Evolutionary conservation across 2,113 vertebrate genomes (phyloP), one percentile per base, ranked within the genome.

Genomic region (Platysternon megacephalum): DNA sequence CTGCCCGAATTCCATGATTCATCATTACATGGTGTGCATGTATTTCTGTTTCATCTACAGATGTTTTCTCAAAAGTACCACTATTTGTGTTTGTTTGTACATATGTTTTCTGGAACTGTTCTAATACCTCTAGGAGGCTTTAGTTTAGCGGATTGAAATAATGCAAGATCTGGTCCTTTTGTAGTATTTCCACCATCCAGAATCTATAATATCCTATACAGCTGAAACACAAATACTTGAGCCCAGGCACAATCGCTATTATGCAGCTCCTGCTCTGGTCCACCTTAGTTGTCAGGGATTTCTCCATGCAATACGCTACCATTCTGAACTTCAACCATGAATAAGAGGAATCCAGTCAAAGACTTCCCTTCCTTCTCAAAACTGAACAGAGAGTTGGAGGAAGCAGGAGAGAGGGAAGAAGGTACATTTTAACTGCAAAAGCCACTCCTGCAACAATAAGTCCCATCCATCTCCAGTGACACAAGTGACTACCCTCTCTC

Each of bases 1-100:
- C 55, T 95, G 16, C 83, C 65, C 85, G 83, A 89, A 97, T 95
- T 92, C 94, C 88, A 95, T n/a, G 83, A 53, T 89, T 72, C 68
- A 58, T 4, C 82, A 94, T 94, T 87, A 79, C 4, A 92, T 26
- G 1, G 82, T 76, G 90, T 0, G 0, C 55, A 65, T 78, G 2
- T 79, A 58, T 93, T 94, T 91, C 28, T 52, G 76, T 82, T 84
- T 32, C 94, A 91, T 89, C 79, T 86, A n/a, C 52, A 89, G 49
- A 52, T 95, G 22, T 87, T 72, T 89, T 21, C 35, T 56, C 84
- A 82, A 84, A 44, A 35, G 8, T 52, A 84, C 84, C n/a, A 24
- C 3, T 3, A 39, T 39, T 24, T 68, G 16, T 68, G 61, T 65
- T 8, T 35, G 58, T 35, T 17, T 65, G 61, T 19, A 68, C 7